Percentiles rank a stretch among this genome's conserved stretches.
phyloP scores from a whole-genome alignment of 2,113 vertebrate species.

The Suricata suricatta region DNA sequence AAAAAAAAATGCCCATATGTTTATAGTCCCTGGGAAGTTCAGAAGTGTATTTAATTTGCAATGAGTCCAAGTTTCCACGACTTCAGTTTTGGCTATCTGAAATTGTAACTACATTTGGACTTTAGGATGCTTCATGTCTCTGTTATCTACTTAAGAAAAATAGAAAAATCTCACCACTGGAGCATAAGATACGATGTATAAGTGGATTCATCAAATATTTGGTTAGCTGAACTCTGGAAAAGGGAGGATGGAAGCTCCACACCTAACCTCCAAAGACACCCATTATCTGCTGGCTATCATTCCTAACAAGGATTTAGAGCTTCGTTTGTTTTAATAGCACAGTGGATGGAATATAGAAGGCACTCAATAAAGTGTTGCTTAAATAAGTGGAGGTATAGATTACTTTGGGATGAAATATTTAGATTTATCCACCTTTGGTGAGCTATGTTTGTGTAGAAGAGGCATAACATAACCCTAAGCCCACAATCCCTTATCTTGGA shows the following conservation, averaged over 20 bases:
- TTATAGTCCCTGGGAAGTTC: background rate
- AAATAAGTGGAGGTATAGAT: background rate
- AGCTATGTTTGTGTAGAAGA: background rate
- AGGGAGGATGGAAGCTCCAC: background rate
- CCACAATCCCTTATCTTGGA: background rate
- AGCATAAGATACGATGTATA: background rate
- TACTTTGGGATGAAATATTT: conserved; percentile 3
- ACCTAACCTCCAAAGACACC: background rate
- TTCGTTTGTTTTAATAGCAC: background rate
- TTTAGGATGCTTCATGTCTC: background rate
- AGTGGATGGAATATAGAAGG: background rate
- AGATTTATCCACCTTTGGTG: background rate
- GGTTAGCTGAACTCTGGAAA: background rate
- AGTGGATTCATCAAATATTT: background rate
- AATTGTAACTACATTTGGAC: background rate
- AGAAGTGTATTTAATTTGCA: background rate
- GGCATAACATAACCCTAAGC: background rate
- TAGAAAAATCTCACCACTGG: background rate
- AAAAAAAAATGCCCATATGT: background rate
- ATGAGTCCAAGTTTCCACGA: background rate
- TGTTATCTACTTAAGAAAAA: background rate
- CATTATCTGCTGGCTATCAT: background rate
- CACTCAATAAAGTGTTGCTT: background rate
- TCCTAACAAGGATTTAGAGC: background rate
- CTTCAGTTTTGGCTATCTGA: background rate